Evolutionary conservation across 2,888 invertebrate species (phyloP).

Genomic region (Serripes groenlandicus): DNA sequence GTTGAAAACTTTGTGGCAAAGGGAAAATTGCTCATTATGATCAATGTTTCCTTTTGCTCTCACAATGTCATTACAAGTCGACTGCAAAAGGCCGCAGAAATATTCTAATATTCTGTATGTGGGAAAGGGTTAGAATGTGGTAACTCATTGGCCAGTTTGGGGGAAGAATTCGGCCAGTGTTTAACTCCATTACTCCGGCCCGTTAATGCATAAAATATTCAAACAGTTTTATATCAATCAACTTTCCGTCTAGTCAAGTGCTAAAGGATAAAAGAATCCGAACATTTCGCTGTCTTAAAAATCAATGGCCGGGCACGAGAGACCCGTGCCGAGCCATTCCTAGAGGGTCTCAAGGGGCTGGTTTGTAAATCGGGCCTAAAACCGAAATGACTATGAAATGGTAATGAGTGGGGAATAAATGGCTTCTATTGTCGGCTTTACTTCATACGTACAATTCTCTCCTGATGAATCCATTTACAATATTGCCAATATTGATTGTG

Average conservation of each 20-base stretch:
- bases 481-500: no score
- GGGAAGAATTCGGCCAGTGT: no score
- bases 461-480: no score
- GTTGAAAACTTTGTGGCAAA: neutral
- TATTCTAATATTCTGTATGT: no score
- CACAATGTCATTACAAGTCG: neutral
- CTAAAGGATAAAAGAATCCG: slow-evolving; percentile 2
- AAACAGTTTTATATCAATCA: slow-evolving; percentile 5
- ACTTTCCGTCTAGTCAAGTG: neutral
- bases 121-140: no score
- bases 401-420: no score
- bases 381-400: no score
- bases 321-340: slow-evolving; percentile 6
- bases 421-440: no score
- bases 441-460: no score
- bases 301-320: slow-evolving; percentile 4
- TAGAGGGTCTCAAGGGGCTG: neutral
- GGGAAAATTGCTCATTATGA: neutral
- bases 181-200: neutral
- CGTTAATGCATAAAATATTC: slow-evolving; percentile 30
- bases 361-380: no score
- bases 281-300: slow-evolving; percentile 19
- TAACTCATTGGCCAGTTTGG: no score
- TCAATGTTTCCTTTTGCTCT: neutral
- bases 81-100: no score